Conservation (phyloP, 2,797 vertebrate species). For the Semotilus atromaculatus region DNA sequence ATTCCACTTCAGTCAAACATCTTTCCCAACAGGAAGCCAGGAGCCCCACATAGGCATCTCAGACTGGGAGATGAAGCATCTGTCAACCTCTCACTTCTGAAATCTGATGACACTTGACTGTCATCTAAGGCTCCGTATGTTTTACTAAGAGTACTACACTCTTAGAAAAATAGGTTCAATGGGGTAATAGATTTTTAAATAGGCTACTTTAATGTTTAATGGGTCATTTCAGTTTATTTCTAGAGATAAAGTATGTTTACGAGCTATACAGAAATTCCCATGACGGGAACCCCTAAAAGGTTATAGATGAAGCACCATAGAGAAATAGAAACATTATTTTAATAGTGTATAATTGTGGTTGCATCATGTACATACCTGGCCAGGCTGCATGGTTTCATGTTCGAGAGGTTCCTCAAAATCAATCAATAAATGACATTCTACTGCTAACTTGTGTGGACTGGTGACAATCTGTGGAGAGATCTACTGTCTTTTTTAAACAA, state of each 20-base stretch:
- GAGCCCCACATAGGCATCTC: background rate
- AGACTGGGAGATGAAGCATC: slow-evolving; percentile 30
- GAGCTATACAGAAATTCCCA: background rate
- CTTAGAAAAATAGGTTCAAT: background rate
- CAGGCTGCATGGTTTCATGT: background rate
- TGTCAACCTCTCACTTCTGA: slow-evolving; percentile 37
- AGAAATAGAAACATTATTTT: background rate
- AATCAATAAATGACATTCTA: background rate
- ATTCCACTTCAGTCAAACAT: slow-evolving; percentile 23
- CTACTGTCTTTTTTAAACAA: no score
- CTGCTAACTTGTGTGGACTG: background rate
- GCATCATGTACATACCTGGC: background rate
- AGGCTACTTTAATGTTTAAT: background rate
- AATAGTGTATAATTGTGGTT: background rate
- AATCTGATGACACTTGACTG: slow-evolving; percentile 22
- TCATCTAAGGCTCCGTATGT: background rate
- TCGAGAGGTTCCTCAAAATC: background rate
- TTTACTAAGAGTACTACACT: background rate
- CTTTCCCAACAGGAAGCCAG: slow-evolving; percentile 37
- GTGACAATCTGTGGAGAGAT: background rate
- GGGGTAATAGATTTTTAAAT: background rate
- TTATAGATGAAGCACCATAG: background rate
- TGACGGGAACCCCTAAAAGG: background rate
- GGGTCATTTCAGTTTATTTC: background rate
- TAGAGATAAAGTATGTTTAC: background rate